A percentile compares a stretch with the other conserved stretches of the same genome.
phyloP scores from a whole-genome alignment of 2,797 vertebrate genomes.

The Pipistrellus nathusii region DNA sequence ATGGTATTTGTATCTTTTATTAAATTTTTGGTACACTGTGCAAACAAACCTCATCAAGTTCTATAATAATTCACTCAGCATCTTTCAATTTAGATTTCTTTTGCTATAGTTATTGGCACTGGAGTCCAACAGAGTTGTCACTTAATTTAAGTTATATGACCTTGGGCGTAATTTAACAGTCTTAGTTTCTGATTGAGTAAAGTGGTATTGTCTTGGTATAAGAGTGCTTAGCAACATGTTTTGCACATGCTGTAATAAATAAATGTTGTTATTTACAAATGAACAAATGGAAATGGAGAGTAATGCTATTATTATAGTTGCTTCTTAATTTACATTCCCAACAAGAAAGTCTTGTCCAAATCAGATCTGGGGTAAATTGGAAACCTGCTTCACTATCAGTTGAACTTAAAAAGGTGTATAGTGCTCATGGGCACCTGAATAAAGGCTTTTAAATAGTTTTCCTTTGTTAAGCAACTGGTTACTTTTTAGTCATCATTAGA shows the following conservation, averaged over 20 bases:
- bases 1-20: constrained; percentile 19
- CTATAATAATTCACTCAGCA: neutral
- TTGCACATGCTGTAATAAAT: neutral
- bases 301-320: neutral
- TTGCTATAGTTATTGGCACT: constrained; percentile 2
- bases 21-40: constrained; percentile 32
- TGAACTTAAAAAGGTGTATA: neutral
- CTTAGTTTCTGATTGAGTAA: constrained; percentile 38
- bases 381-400: neutral
- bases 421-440: neutral
- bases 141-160: neutral
- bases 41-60: constrained; percentile 16
- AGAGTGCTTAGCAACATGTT: constrained; percentile 7
- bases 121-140: neutral
- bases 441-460: constrained; percentile 40
- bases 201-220: neutral
- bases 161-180: constrained; percentile 17
- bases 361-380: neutral
- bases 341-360: neutral
- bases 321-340: neutral
- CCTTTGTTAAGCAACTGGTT: neutral
- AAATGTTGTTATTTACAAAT: constrained; percentile 41
- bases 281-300: neutral
- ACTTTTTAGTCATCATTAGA: constrained; percentile 10
- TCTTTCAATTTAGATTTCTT: constrained; percentile 52